Evolutionary conservation across 1,140 invertebrate species (phyloP).

Genomic region (Pseudomyrmex dendroicus): DNA sequence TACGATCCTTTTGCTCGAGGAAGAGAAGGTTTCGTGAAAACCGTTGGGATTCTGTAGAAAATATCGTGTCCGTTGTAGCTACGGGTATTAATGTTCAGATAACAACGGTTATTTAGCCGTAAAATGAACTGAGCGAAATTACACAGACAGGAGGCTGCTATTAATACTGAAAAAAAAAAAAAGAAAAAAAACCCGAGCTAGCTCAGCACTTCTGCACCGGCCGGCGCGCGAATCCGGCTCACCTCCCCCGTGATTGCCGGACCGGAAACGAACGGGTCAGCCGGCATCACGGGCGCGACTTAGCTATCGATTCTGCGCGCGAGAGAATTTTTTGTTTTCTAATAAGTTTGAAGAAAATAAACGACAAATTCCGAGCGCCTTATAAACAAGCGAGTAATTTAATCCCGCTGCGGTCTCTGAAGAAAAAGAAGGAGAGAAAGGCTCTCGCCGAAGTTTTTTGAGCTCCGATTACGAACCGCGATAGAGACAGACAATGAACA

Average conservation of each 20-base stretch:
- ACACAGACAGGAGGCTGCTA: not conserved
- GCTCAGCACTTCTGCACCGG: constrained; percentile 21
- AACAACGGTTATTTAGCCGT: not conserved
- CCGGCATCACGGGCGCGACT: constrained; percentile 46
- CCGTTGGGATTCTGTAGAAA: not conserved
- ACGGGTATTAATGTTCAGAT: not conserved
- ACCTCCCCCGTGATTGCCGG: constrained; percentile 14
- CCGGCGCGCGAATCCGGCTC: not conserved
- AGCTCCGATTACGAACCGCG: not conserved
- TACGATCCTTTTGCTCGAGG: not conserved
- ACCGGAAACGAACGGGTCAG: constrained; percentile 66
- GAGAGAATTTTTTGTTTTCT: not conserved
- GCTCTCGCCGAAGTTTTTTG: constrained; percentile 4
- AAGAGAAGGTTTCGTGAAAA: not conserved
- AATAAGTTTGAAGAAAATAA: constrained; percentile 17
- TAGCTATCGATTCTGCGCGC: constrained; percentile 55
- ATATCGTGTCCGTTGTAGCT: not conserved
- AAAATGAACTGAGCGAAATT: constrained; percentile 3
- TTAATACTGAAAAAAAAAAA: constrained; percentile 6
- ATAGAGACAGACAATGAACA: not conserved
- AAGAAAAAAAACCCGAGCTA: not conserved
- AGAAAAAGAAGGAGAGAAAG: not conserved
- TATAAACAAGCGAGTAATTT: constrained; percentile 39
- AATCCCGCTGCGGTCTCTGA: not conserved
- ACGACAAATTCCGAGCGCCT: constrained; percentile 20